Evolutionary conservation across 2,113 vertebrate genomes (phyloP).

Genomic region (Ictalurus punctatus): DNA sequence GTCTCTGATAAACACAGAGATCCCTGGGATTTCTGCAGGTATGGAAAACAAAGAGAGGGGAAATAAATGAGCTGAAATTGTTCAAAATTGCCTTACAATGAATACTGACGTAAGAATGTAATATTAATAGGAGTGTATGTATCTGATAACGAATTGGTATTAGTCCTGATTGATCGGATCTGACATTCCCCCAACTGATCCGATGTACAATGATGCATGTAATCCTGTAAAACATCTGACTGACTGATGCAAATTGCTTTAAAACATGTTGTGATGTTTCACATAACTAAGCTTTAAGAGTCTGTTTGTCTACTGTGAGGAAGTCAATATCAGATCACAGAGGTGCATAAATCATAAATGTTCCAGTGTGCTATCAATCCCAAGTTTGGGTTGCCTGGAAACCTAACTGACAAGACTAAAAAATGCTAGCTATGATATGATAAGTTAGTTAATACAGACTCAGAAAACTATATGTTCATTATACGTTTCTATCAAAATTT

Average conservation of each 20-base stretch:
- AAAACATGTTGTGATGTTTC: neutral
- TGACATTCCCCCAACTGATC: neutral
- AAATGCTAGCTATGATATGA: neutral
- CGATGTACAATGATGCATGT: neutral
- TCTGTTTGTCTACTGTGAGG: neutral
- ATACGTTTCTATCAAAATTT: neutral
- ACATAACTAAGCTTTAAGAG: neutral
- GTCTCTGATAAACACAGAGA: conserved; percentile 56
- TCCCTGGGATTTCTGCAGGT: neutral
- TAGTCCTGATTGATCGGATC: neutral
- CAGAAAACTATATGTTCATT: neutral
- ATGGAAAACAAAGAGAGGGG: neutral
- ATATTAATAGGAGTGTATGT: neutral
- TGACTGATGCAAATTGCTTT: neutral
- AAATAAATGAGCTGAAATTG: neutral
- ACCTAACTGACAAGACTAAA: neutral
- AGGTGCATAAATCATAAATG: neutral
- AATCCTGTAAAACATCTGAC: neutral
- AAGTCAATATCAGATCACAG: neutral
- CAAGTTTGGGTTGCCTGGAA: neutral
- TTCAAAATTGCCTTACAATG: neutral
- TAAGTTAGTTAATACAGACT: neutral
- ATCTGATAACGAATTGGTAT: neutral
- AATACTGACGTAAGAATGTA: neutral
- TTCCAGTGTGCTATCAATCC: neutral